Conservation (phyloP, 64 coral and sea anemone genomes). For the Exaiptasia diaphana region DNA sequence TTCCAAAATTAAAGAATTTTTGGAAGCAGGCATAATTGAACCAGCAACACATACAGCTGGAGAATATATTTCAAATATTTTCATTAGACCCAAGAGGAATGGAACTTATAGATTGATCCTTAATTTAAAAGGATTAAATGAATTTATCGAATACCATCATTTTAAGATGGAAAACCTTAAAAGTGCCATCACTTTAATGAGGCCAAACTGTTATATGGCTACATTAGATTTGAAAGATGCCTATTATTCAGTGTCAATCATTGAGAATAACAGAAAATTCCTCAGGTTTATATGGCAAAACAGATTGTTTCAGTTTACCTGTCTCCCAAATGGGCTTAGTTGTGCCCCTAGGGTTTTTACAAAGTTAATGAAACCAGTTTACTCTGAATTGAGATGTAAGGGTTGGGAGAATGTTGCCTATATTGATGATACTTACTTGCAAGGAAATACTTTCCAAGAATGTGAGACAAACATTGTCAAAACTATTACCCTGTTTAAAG, state of each 20-base stretch:
- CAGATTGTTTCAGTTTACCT: slow-evolving; percentile 63
- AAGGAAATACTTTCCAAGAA: slow-evolving; percentile 15
- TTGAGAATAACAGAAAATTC: slow-evolving; percentile 18
- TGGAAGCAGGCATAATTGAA: slow-evolving; percentile 34
- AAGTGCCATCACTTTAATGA: slow-evolving; percentile 43
- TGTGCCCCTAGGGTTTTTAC: slow-evolving; percentile 42
- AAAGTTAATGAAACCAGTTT: slow-evolving; percentile 48
- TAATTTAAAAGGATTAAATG: slow-evolving; percentile 46
- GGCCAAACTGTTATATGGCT: slow-evolving; percentile 45
- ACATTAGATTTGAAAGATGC: slow-evolving; percentile 42
- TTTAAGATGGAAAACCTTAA: slow-evolving; percentile 52
- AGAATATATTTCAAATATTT: slow-evolving; percentile 55
- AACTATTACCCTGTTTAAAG: slow-evolving; percentile 17
- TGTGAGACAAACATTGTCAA: slow-evolving; percentile 22
- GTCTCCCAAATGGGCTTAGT: slow-evolving; percentile 51
- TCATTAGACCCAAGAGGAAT: slow-evolving; percentile 46
- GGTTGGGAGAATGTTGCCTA: slow-evolving; percentile 56
- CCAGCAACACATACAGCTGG: slow-evolving; percentile 4
- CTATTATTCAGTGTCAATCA: slow-evolving; percentile 35
- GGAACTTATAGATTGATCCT: slow-evolving; percentile 31
- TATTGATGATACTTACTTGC: slow-evolving; percentile 51
- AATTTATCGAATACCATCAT: slow-evolving; percentile 55
- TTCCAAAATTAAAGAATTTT: slow-evolving; percentile 31
- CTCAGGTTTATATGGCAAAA: slow-evolving; percentile 40
- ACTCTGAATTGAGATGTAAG: slow-evolving; percentile 24